Percentiles rank a stretch among this genome's conserved stretches.
These are phyloP conservation scores for Tryphoninae sp. DNA, from an alignment of 2,888 invertebrate species.

Conservation along the genomic window DNA sequence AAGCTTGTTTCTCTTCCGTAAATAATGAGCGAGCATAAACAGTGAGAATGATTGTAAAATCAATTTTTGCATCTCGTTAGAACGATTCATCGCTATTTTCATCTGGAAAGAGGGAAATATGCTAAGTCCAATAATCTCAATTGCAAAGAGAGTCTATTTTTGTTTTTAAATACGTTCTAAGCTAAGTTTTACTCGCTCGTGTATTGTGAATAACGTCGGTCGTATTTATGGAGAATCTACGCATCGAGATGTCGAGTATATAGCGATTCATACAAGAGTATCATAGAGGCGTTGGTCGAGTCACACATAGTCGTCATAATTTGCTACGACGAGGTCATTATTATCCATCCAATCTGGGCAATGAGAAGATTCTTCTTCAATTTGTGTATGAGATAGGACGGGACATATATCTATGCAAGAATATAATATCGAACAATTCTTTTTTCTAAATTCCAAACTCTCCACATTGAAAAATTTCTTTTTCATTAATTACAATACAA, in stretches of 20 bases:
- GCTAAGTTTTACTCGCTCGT: background rate
- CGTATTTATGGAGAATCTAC: background rate
- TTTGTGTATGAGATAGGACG: background rate
- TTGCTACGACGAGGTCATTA: constrained; percentile 44
- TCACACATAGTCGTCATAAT: constrained; percentile 28
- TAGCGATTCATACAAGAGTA: background rate
- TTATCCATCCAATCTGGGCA: constrained; percentile 28
- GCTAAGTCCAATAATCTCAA: too few species aligned
- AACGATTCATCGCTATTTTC: too few species aligned
- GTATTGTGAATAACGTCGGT: background rate
- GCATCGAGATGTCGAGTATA: background rate
- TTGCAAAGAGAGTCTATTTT: too few species aligned
- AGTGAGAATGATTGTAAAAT: too few species aligned
- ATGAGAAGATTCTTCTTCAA: constrained; percentile 2
- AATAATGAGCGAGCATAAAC: too few species aligned
- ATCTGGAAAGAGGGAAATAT: too few species aligned
- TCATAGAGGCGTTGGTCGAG: constrained; percentile 21
- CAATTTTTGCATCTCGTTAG: too few species aligned
- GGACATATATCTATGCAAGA: background rate
- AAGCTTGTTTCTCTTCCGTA: too few species aligned
- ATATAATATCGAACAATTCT: background rate
- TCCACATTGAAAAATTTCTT: too few species aligned
- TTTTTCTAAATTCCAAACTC: background rate
- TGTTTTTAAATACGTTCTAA: too few species aligned
- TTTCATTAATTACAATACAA: too few species aligned